phyloP scores from a whole-genome alignment of 2,797 vertebrate genomes.

The Alouatta caraya region DNA sequence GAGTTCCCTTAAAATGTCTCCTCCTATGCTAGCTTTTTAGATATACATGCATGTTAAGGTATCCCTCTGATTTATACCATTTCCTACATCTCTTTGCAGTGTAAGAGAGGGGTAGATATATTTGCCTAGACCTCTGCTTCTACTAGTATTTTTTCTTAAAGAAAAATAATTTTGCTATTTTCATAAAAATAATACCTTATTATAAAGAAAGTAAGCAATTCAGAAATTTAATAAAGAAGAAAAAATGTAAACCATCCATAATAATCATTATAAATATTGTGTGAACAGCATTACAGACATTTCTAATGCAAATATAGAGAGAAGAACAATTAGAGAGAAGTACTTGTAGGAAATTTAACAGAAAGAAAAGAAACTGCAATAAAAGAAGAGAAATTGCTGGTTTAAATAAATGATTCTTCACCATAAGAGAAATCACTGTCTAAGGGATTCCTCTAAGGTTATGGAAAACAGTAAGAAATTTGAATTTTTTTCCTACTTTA shows the following conservation, averaged over 20 bases:
- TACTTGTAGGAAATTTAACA: neutral
- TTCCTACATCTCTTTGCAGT: neutral
- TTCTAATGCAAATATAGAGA: neutral
- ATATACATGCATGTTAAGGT: neutral
- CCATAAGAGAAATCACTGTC: neutral
- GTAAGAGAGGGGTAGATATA: neutral
- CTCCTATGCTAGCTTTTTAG: neutral
- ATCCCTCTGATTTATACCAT: neutral
- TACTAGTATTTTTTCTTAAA: slow-evolving; percentile 9
- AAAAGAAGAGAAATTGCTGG: neutral
- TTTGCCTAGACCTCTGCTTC: neutral
- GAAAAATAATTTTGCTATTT: slow-evolving; percentile 18
- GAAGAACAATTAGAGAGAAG: neutral
- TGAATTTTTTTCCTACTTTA: neutral
- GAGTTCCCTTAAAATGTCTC: neutral
- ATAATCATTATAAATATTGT: neutral
- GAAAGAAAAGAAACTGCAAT: neutral
- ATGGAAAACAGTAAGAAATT: neutral
- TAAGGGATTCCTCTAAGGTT: neutral
- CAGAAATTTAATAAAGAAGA: neutral
- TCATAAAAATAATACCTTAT: neutral
- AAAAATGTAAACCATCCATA: neutral
- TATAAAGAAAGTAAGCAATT: slow-evolving; percentile 8
- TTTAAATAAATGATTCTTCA: neutral
- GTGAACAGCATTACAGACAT: neutral